Conservation (phyloP, 2,113 vertebrate genomes). For the Pachycephala philippinensis region DNA sequence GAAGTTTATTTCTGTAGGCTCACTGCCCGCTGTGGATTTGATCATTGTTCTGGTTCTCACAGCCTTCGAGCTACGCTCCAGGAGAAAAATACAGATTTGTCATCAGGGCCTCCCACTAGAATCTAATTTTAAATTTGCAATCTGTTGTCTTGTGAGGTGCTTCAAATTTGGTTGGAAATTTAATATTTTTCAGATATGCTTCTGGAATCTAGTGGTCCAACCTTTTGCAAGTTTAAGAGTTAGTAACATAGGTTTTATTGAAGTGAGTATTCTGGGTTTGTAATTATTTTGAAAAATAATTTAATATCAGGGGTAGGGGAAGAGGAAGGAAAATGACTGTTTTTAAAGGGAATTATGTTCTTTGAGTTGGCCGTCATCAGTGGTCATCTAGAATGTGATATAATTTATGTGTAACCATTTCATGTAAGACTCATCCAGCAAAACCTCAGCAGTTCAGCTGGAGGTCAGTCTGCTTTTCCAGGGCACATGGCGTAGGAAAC, state of each 20-base stretch:
- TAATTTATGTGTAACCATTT: neutral
- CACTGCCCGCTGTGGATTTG: slow-evolving; percentile 46
- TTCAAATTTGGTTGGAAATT: slow-evolving; percentile 69
- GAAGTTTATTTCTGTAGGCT: slow-evolving; percentile 64
- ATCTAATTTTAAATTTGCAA: slow-evolving; percentile 81
- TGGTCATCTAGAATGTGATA: neutral
- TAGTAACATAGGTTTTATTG: neutral
- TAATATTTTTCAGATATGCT: slow-evolving; percentile 56
- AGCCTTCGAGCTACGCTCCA: slow-evolving; percentile 48
- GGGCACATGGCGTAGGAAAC: neutral
- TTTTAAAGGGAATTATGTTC: neutral
- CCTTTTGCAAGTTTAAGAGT: slow-evolving; percentile 8
- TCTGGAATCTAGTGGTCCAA: neutral
- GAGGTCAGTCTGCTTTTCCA: neutral
- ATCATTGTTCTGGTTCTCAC: slow-evolving; percentile 66
- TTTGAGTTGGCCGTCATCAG: neutral
- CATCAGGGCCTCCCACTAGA: slow-evolving; percentile 76
- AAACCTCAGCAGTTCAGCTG: neutral
- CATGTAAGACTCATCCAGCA: neutral
- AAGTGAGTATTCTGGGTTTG: neutral
- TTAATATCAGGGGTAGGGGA: neutral
- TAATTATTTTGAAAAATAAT: neutral
- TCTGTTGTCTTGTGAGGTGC: slow-evolving; percentile 78
- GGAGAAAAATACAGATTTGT: slow-evolving; percentile 70
- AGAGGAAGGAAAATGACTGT: neutral